A percentile compares a stretch with the other conserved stretches of the same genome.
phyloP scores from a whole-genome alignment of 2,797 vertebrate genomes.

The Pseudocheirus occidentalis region DNA sequence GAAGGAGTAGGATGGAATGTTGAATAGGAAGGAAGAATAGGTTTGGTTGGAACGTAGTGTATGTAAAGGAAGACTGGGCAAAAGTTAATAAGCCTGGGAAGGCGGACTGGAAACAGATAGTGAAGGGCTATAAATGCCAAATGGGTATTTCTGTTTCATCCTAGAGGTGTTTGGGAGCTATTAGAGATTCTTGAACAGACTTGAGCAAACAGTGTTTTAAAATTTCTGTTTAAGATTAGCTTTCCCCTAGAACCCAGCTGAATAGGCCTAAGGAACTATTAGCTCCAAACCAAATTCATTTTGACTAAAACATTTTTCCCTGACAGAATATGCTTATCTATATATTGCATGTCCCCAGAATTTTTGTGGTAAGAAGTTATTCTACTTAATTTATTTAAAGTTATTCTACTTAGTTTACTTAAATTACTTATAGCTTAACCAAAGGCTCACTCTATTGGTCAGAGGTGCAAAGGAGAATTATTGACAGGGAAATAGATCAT shows the following conservation, averaged over 20 bases:
- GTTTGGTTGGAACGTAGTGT: background rate
- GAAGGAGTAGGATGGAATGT: background rate
- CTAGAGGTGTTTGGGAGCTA: background rate
- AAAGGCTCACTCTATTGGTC: background rate
- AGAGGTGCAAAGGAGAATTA: background rate
- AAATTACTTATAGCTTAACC: background rate
- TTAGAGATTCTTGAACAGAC: background rate
- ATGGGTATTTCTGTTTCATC: background rate
- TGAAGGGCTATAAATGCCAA: background rate
- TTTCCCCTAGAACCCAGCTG: background rate
- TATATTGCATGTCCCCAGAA: background rate
- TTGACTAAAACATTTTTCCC: background rate
- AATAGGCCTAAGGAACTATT: background rate
- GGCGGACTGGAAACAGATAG: background rate
- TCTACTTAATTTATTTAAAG: background rate
- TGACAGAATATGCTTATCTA: background rate
- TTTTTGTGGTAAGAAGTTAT: background rate
- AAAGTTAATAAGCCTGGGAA: background rate
- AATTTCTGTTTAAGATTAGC: background rate
- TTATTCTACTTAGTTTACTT: background rate
- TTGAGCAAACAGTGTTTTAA: background rate
- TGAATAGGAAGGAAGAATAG: background rate
- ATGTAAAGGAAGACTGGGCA: background rate
- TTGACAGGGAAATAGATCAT: background rate
- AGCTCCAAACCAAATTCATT: background rate